phyloP scores from a whole-genome alignment of 2,113 vertebrate genomes.

The Hippocampus abdominalis region DNA sequence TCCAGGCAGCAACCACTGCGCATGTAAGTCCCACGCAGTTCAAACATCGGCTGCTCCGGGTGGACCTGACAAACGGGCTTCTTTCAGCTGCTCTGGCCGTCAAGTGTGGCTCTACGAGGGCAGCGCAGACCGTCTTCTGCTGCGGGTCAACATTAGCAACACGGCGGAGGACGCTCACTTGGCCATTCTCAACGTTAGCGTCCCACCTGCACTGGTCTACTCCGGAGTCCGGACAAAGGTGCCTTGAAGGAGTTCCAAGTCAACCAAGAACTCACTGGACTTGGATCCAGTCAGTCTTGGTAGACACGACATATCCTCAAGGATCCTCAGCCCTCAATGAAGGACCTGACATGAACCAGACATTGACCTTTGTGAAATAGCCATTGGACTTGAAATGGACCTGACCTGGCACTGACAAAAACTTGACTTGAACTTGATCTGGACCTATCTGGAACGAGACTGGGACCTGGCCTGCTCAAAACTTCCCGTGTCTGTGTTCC shows the following conservation, averaged over 20 bases:
- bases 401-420: background rate
- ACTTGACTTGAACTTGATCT: background rate
- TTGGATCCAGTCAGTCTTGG: background rate
- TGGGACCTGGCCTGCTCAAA: background rate
- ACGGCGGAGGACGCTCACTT: constrained; percentile 86
- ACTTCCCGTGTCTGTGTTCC: background rate
- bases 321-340: background rate
- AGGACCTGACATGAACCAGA: background rate
- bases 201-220: constrained; percentile 72
- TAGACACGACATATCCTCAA: background rate
- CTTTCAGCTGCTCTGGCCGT: constrained; percentile 26
- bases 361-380: background rate
- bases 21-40: constrained; percentile 52
- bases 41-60: too few species aligned
- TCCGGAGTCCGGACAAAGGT: constrained; percentile 72
- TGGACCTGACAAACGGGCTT: background rate
- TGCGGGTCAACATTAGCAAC: constrained; percentile 83
- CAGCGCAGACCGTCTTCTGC: constrained; percentile 68
- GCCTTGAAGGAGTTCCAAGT: background rate
- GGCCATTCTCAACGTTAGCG: constrained; percentile 75
- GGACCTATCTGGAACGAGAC: background rate
- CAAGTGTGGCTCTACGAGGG: constrained; percentile 76
- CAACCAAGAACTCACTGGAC: background rate
- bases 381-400: background rate
- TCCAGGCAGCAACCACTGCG: constrained; percentile 66